Percentiles rank a stretch among this genome's conserved stretches.
phyloP scores from a whole-genome alignment of 2,888 invertebrate genomes.

The Drosophila ezoana region DNA sequence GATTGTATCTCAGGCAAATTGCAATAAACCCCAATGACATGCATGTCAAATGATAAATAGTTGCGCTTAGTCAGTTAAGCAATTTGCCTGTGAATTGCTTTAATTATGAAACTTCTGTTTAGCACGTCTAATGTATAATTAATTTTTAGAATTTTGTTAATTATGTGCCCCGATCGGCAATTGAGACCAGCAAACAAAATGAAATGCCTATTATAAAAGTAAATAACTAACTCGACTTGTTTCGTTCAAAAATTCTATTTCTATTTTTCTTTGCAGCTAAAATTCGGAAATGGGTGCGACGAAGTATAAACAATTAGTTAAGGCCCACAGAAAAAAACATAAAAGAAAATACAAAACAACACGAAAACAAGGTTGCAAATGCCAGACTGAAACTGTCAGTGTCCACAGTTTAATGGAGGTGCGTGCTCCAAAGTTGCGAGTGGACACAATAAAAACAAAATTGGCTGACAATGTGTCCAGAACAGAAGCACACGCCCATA shows the following conservation, averaged over 20 bases:
- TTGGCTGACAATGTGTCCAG: constrained; percentile 21
- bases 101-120: constrained; percentile 27
- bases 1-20: constrained; percentile 53
- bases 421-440: constrained; percentile 33
- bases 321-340: constrained; percentile 1
- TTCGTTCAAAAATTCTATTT: neutral
- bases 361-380: constrained; percentile 15
- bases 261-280: neutral
- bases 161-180: neutral
- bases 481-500: constrained; percentile 45
- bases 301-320: constrained; percentile 36
- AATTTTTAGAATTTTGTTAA: constrained; percentile 13
- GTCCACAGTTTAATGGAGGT: constrained; percentile 37
- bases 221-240: neutral
- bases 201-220: neutral
- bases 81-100: constrained; percentile 27
- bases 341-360: constrained; percentile 5
- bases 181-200: constrained; percentile 12
- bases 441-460: constrained; percentile 31
- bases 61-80: constrained; percentile 18
- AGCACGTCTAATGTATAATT: constrained; percentile 21
- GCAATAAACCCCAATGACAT: constrained; percentile 22
- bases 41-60: constrained; percentile 28
- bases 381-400: constrained; percentile 38
- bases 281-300: constrained; percentile 40